Percentiles rank a stretch among this genome's conserved stretches.
These are phyloP conservation scores for Solenodon paradoxus DNA, from an alignment of 2,113 vertebrate genomes.

Conservation along the genomic window DNA sequence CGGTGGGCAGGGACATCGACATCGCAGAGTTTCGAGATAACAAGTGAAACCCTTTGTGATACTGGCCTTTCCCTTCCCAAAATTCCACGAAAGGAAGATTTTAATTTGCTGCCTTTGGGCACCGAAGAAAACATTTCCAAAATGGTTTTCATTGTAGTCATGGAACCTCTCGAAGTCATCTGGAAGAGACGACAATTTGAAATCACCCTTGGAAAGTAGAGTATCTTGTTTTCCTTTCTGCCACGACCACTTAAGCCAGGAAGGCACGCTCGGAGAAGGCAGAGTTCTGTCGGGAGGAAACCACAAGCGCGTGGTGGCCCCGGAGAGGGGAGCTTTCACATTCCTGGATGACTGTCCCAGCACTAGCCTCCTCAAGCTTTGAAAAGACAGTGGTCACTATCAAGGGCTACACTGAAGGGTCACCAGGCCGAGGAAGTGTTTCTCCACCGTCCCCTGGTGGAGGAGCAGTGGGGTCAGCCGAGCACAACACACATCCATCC, in stretches of 20 bases:
- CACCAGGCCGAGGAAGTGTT: too few relatives aligned
- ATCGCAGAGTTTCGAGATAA: slow-evolving; percentile 48
- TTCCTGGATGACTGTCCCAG: slow-evolving; percentile 23
- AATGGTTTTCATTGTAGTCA: slow-evolving; percentile 49
- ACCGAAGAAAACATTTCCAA: slow-evolving; percentile 57
- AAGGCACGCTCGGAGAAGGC: background rate
- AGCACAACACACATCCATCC: too few relatives aligned
- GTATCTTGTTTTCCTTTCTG: slow-evolving; percentile 65
- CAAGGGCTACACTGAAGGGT: background rate
- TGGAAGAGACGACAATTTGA: slow-evolving; percentile 70
- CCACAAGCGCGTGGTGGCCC: background rate
- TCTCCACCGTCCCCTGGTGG: too few relatives aligned
- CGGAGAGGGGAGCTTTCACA: background rate
- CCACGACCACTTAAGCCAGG: slow-evolving; percentile 50
- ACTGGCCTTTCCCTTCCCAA: background rate
- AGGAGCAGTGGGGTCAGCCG: too few relatives aligned
- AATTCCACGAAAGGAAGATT: slow-evolving; percentile 65
- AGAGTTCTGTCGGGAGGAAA: background rate
- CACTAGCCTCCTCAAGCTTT: background rate
- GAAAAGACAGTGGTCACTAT: background rate
- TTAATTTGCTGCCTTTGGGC: slow-evolving; percentile 61
- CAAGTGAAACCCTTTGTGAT: slow-evolving; percentile 56
- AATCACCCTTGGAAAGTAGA: slow-evolving; percentile 62
- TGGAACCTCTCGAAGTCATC: slow-evolving; percentile 50
- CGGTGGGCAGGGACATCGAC: slow-evolving; percentile 62